Base-by-base conservation (phyloP, 2,797 vertebrate species). In the Antennarius maculatus region DNA sequence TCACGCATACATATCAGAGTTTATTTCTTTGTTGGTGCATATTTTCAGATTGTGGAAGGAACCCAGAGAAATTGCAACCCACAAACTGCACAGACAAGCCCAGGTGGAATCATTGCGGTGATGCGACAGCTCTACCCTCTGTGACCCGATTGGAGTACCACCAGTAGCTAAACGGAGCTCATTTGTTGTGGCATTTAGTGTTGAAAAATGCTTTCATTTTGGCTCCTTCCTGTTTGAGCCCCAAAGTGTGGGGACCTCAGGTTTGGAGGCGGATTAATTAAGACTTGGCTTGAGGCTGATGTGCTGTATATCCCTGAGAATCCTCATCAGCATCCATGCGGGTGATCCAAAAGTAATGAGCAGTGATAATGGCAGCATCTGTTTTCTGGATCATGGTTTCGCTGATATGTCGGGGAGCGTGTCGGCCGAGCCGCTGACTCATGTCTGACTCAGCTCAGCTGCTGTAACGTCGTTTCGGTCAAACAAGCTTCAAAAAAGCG, bases 261-360 rank as follows among this genome's bases (percentile, higher is more conserved):
- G 59, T 41, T 73, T 51, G 31, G 52, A 2, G 4, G 9, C 37
- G 15, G 15, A 74, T 62, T 76, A 59, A 80, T 74, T 61, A 79
- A 64, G 6, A 5, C 53, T 61, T 48, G 69, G 55, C 74, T 68
- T 2, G n/a, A 39, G 4, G 51, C 69, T 54, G 57, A 76, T 66
- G 41, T 41, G 13, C 41, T 37, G 61, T 17, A 39, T 56, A 55
- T 61, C 18, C 54, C 68, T 4, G 53, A 72, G 70, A 72, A 64
- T 68, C 47, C 62, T 74, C 80, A 80, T 80, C 79, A 82, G 81
- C 70, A 75, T 50, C 77, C 72, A 72, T 42, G 74, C 47, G 11
- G 51, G 51, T 7, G 0, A 62, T 71, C 60, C 57, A 54, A 16
- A 18, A 54, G 58, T 65, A 82, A 85, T 69, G 73, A 79, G 58